Conservation (phyloP, 2,888 invertebrate species). For the Heliconius aoede region DNA sequence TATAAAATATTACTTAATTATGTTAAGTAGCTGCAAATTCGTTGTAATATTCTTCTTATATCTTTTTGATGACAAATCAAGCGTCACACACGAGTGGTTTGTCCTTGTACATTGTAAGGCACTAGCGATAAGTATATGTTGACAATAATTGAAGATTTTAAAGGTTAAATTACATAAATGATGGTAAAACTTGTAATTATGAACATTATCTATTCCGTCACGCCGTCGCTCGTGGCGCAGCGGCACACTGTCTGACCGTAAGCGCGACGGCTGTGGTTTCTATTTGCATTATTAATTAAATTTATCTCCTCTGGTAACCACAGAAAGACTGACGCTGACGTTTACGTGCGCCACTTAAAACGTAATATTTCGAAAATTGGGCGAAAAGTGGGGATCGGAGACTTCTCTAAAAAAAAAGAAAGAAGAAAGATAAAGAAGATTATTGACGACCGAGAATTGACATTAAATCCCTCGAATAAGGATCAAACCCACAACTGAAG, state of each 20-base stretch:
- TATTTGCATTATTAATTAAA: too few species aligned
- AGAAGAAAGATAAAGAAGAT: too few species aligned
- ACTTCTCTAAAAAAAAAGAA: too few species aligned
- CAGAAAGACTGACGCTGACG: too few species aligned
- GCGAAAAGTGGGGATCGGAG: too few species aligned
- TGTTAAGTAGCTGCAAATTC: slow-evolving; percentile 5
- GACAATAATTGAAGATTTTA: slow-evolving; percentile 27
- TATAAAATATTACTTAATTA: slow-evolving; percentile 5
- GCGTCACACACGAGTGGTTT: slow-evolving; percentile 56
- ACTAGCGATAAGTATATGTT: slow-evolving; percentile 52
- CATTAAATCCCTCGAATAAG: not conserved
- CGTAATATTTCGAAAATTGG: too few species aligned
- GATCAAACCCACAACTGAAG: not conserved
- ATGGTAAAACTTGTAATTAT: not conserved
- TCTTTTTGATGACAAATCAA: slow-evolving; percentile 53
- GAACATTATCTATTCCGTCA: not conserved
- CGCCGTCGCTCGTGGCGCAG: not conserved
- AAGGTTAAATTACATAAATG: not conserved
- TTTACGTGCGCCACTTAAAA: too few species aligned
- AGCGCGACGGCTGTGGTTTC: too few species aligned
- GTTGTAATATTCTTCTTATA: slow-evolving; percentile 2
- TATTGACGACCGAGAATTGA: too few species aligned
- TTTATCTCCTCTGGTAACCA: not conserved
- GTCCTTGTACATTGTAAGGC: slow-evolving; percentile 54
- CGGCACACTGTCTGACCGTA: not conserved